These are phyloP conservation scores for Caenorhabditis imperialis DNA, from an alignment of 2,888 invertebrate genomes.

Conservation along the genomic window DNA sequence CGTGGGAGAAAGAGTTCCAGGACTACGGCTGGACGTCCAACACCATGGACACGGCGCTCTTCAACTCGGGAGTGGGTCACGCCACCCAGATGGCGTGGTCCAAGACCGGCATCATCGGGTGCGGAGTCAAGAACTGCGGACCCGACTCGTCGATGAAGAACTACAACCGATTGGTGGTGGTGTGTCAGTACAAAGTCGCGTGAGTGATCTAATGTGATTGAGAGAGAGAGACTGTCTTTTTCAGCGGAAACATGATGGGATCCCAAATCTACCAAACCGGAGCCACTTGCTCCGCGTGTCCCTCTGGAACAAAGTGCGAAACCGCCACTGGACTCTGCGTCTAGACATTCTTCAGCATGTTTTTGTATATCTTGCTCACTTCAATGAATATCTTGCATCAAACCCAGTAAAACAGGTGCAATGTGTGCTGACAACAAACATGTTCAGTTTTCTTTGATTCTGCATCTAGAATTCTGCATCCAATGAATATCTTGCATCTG, in stretches of 20 bases:
- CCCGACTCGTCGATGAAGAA: constrained; percentile 11
- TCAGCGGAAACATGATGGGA: constrained; percentile 29
- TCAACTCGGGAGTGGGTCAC: constrained; percentile 46
- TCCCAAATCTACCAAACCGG: constrained; percentile 22
- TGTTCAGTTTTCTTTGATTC: too few relatives aligned
- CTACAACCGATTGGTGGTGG: constrained; percentile 15
- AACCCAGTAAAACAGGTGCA: too few relatives aligned
- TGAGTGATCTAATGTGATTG: constrained; percentile 1
- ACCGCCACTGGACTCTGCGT: constrained; percentile 18
- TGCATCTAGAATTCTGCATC: too few relatives aligned
- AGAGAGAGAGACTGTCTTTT: neutral
- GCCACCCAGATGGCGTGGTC: constrained; percentile 56
- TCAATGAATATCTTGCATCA: too few relatives aligned
- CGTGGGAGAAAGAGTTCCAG: constrained; percentile 48
- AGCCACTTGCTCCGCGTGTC: constrained; percentile 29
- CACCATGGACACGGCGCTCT: constrained; percentile 12
- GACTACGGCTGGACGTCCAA: constrained; percentile 45
- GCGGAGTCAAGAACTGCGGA: constrained; percentile 42
- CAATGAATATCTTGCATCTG: too few relatives aligned
- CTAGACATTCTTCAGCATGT: neutral
- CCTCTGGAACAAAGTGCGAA: constrained; percentile 21
- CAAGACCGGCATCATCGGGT: constrained; percentile 33
- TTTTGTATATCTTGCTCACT: too few relatives aligned
- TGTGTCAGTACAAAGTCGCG: constrained; percentile 25
- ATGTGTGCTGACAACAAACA: too few relatives aligned